These are phyloP conservation scores for Cotesia typhae DNA, from an alignment of 1,140 invertebrate genomes.

Conservation along the genomic window DNA sequence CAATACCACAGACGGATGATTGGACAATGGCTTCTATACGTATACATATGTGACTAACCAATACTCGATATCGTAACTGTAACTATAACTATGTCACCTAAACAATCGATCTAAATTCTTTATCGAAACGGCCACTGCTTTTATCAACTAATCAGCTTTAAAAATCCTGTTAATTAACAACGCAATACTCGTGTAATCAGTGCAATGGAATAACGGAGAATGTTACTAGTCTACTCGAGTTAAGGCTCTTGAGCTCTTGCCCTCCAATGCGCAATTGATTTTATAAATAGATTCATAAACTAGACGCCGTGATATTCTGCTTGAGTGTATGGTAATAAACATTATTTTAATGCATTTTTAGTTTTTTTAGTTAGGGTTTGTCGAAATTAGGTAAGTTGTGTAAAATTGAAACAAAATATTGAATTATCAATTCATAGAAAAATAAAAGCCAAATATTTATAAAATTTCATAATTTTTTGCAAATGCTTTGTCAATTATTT, in stretches of 20 bases:
- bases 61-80: conserved; percentile 1
- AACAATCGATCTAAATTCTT: no score
- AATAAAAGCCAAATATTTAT: no score
- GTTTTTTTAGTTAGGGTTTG: no score
- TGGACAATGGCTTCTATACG: conserved; percentile 16
- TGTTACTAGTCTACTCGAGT: background rate
- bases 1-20: background rate
- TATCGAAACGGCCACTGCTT: no score
- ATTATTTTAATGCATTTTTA: background rate
- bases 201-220: conserved; percentile 17
- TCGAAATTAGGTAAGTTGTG: no score
- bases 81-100: background rate
- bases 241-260: background rate
- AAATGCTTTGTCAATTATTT: no score
- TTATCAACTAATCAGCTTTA: no score
- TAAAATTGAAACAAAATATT: no score
- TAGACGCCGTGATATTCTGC: background rate
- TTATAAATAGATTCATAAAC: conserved; percentile 33
- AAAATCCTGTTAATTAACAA: no score
- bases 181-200: background rate
- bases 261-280: conserved; percentile 29
- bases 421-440: no score
- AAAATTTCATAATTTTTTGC: no score
- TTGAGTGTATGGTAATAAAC: background rate
- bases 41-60: conserved; percentile 12